These are phyloP conservation scores for Vanessa atalanta DNA, from an alignment of 1,140 invertebrate species.

Conservation along the genomic window DNA sequence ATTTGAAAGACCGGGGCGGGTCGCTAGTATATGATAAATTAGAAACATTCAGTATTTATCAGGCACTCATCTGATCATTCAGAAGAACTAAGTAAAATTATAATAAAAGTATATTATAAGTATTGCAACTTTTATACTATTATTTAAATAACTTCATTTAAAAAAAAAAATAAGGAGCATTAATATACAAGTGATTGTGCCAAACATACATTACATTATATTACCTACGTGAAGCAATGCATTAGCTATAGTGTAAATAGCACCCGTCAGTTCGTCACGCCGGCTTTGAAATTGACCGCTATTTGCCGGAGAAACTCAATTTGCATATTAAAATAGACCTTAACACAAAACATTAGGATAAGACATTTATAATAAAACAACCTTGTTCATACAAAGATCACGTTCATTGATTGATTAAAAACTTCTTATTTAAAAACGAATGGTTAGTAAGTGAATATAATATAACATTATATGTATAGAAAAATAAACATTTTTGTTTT, in stretches of 20 bases:
- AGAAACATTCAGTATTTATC: no score
- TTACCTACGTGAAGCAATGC: constrained; percentile 27
- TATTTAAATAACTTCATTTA: constrained; percentile 8
- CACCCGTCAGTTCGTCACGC: constrained; percentile 28
- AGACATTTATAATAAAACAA: neutral
- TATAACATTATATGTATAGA: neutral
- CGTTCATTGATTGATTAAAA: neutral
- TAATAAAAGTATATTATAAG: no score
- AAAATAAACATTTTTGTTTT: constrained; percentile 12
- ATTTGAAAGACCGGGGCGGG: no score
- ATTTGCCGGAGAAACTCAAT: constrained; percentile 13
- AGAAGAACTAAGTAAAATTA: no score
- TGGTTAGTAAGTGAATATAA: no score
- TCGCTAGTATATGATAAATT: no score
- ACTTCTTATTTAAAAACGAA: neutral
- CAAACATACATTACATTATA: constrained; percentile 12
- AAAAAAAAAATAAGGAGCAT: neutral
- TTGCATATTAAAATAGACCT: constrained; percentile 26
- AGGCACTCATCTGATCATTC: no score
- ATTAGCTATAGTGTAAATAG: constrained; percentile 22
- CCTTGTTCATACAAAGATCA: neutral
- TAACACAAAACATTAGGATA: constrained; percentile 8
- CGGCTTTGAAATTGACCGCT: constrained; percentile 35
- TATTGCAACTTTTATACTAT: no score
- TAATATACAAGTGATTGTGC: neutral